Evolutionary conservation across 92 coral and sea anemone genomes (phyloP), one percentile per base, ranked within the genome.

Genomic region (Galaxea fascicularis): DNA sequence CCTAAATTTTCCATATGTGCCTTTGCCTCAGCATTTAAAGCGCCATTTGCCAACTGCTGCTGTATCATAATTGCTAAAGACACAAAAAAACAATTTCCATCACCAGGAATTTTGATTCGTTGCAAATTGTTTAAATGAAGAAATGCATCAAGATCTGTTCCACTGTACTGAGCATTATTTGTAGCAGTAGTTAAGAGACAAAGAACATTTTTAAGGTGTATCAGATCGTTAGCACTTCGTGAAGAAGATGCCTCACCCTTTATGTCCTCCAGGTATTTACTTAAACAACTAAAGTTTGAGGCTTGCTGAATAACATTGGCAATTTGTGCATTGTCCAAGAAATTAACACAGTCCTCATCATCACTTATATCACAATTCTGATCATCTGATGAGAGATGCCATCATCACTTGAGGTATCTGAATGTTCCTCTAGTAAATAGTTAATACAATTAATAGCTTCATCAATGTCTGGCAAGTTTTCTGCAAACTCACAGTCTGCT

Each of bases 401-500:
- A 53, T 69, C 86, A 82, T 71, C 70, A 71, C 85, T 65, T 29
- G 79, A 70, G 25, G 30, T 79, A 71, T 81, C 72, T 53, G 77
- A 81, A 72, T 81, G 86, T 63, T 87, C 82, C 30, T 53, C 88
- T 49, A 88, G 85, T 76, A 88, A 82, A 66, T 68, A 39, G 45
- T 68, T 88, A 68, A 88, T 77, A 26, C 88, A 74, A 59, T 82
- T 26, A 22, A 76, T 49, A 66, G 73, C 80, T 51, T 90, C 86
- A 27, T 77, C 27, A 59, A 73, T 4, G 1, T 90, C 93, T 62
- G 86, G 25, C 13, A 90, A 41, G 57, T 80, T 86, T 29, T 90
- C 86, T n/a, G 91, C 45, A 90, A 86, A 82, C 51, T 82, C 89
- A 71, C 85, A 70, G 46, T 59, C 86, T 81, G 93, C 87, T 77